phyloP scores from a whole-genome alignment of 2,113 vertebrate species.

The Brevimyrus niger region DNA sequence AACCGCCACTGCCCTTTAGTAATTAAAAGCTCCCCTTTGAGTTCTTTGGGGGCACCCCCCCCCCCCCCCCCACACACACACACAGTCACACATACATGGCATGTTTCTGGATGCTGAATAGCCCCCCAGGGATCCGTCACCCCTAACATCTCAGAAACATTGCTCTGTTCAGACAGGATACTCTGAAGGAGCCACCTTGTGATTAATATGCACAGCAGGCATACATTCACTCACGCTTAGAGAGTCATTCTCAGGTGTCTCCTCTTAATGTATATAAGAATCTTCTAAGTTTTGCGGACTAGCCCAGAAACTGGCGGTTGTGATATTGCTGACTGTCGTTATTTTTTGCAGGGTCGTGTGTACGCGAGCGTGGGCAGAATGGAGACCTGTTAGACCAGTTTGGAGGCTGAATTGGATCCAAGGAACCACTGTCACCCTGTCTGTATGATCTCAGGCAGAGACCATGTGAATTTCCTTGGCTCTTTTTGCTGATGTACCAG shows the following conservation, averaged over 20 bases:
- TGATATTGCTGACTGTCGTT: not conserved
- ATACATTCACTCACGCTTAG: not conserved
- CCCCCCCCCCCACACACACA: not conserved
- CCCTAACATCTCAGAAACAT: not conserved
- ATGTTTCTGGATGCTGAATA: not conserved
- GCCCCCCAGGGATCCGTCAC: not conserved
- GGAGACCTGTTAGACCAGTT: not conserved
- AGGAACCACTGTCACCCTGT: too few species aligned
- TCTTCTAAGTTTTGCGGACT: not conserved
- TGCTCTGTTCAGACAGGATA: not conserved
- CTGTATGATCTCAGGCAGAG: not conserved
- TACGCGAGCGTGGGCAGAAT: not conserved
- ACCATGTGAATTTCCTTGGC: not conserved
- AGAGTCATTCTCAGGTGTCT: not conserved
- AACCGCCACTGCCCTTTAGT: not conserved
- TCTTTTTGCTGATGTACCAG: not conserved
- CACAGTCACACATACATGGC: not conserved
- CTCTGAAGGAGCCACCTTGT: not conserved
- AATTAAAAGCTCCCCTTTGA: not conserved
- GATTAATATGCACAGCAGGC: not conserved
- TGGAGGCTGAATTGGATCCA: not conserved
- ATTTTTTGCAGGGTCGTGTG: not conserved
- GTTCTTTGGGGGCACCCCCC: not conserved
- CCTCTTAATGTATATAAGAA: not conserved
- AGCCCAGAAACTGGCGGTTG: not conserved